Conservation (phyloP, 1,140 invertebrate genomes). For the Drosophila arizonae region DNA sequence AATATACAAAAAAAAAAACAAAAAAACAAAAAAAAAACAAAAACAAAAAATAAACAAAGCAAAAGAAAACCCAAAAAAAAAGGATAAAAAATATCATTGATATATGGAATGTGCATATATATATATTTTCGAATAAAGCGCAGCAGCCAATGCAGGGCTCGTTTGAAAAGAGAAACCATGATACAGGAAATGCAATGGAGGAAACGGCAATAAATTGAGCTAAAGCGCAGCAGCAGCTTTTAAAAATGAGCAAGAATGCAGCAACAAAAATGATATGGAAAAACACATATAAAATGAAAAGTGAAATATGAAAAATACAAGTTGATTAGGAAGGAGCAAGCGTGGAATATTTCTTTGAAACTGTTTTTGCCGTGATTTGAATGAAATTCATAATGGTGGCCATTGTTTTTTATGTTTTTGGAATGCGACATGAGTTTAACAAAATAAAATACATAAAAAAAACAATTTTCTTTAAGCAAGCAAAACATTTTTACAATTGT, state of each 20-base stretch:
- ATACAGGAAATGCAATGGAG: constrained; percentile 10
- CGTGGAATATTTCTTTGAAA: constrained; percentile 71
- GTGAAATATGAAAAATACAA: constrained; percentile 23
- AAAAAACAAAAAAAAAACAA: constrained; percentile 25
- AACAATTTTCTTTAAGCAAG: constrained; percentile 37
- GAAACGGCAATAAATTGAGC: constrained; percentile 48
- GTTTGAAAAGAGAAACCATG: constrained; percentile 27
- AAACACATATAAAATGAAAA: constrained; percentile 26
- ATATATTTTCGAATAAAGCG: constrained; percentile 58
- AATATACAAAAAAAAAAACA: constrained; percentile 50
- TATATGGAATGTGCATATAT: constrained; percentile 35
- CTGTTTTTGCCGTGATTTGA: constrained; percentile 82
- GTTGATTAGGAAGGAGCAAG: constrained; percentile 48
- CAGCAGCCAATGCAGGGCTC: constrained; percentile 23
- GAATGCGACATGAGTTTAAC: constrained; percentile 71
- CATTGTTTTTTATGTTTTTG: constrained; percentile 62
- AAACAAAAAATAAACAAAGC: constrained; percentile 16
- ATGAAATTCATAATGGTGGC: constrained; percentile 83
- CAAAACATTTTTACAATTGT: constrained; percentile 74
- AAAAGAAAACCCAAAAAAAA: constrained; percentile 10
- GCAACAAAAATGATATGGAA: constrained; percentile 22
- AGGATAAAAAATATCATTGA: constrained; percentile 5
- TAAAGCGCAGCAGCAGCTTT: constrained; percentile 63
- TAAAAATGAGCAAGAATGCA: constrained; percentile 21
- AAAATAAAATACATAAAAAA: constrained; percentile 4